Conservation (phyloP, 2,113 vertebrate genomes). For the Anolis carolinensis region DNA sequence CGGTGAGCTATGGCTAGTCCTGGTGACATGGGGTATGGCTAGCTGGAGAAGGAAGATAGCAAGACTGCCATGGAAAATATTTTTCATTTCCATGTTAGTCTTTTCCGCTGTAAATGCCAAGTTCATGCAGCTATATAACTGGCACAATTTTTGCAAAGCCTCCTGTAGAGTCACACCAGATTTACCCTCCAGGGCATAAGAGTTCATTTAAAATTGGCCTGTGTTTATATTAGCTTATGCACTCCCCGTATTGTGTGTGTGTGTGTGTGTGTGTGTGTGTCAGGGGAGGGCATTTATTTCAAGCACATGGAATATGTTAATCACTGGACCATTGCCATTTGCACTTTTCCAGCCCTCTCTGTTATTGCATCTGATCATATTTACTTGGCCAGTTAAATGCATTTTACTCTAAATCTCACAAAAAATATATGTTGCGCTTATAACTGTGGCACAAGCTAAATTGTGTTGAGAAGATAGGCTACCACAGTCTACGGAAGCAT, state of each 20-base stretch:
- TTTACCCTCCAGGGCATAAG: constrained; percentile 30
- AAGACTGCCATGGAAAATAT: fast-evolving
- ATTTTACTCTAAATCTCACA: constrained; percentile 3
- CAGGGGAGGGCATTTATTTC: neutral
- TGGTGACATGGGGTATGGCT: neutral
- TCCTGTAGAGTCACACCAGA: constrained; percentile 30
- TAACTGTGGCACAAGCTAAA: neutral
- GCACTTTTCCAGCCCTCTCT: neutral
- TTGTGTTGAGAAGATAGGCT: constrained; percentile 17
- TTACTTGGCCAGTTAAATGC: neutral
- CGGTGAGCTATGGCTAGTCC: neutral
- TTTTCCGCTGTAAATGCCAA: constrained; percentile 4
- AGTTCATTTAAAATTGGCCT: constrained; percentile 10
- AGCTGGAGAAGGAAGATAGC: neutral
- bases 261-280: no score
- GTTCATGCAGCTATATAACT: neutral
- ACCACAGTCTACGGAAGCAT: neutral
- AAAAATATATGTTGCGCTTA: constrained; percentile 12
- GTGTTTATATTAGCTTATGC: neutral
- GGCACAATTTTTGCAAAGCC: neutral
- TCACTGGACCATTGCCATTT: neutral
- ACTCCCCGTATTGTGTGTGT: neutral
- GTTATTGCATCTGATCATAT: neutral
- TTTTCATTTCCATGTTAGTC: neutral
- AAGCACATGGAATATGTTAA: neutral